These are phyloP conservation scores for Anguilla marmorata DNA, from an alignment of 2,797 vertebrate genomes.

Conservation along the genomic window DNA sequence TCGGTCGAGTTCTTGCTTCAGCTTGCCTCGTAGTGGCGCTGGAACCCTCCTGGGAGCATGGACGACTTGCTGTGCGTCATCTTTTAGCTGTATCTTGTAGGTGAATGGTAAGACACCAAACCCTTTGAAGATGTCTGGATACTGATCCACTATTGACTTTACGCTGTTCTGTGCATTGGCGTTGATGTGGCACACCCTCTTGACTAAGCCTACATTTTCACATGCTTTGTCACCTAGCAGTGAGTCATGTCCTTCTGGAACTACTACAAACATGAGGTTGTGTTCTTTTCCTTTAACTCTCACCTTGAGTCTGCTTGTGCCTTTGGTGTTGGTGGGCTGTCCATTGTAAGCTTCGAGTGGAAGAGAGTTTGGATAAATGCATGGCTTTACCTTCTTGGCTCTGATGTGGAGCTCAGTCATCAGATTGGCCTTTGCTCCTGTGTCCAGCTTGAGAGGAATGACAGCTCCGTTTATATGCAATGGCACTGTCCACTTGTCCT, in stretches of 20 bases:
- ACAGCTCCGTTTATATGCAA: no score
- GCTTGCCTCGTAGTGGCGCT: no score
- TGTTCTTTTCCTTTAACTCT: slow-evolving; percentile 11
- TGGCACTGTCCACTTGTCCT: slow-evolving; percentile 27
- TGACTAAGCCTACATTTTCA: slow-evolving; percentile 29
- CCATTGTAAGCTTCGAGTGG: slow-evolving; percentile 3
- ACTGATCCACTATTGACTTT: no score
- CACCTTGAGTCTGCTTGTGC: neutral
- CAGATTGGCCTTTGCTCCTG: no score
- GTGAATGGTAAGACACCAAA: no score
- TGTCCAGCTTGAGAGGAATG: no score
- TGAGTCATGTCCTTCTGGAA: slow-evolving; percentile 28
- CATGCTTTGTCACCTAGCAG: slow-evolving; percentile 38
- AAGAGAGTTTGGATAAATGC: slow-evolving; percentile 21
- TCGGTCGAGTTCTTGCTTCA: no score
- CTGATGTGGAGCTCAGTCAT: slow-evolving; percentile 18
- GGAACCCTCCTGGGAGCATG: no score
- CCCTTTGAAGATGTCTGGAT: no score
- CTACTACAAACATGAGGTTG: slow-evolving; percentile 28
- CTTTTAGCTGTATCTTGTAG: no score
- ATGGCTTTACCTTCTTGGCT: slow-evolving; percentile 41
- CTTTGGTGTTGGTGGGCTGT: neutral
- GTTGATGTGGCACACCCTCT: slow-evolving; percentile 34
- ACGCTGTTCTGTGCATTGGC: neutral
- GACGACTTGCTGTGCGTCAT: no score